Conservation (phyloP, 2,888 invertebrate species). For the Acleris cristana region DNA sequence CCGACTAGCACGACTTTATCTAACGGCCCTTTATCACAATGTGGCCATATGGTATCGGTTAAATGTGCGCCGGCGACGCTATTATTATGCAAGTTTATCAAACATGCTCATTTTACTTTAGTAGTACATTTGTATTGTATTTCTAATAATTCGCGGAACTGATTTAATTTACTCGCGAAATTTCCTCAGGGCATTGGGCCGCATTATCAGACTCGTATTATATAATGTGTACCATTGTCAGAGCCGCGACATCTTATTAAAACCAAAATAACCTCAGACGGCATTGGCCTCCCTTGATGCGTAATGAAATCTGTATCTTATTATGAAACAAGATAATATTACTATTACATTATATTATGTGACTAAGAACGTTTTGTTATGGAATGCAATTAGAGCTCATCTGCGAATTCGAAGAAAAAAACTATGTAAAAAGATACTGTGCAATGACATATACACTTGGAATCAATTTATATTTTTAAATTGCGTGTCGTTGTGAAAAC, state of each 20-base stretch:
- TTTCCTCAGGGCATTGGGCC: conserved; percentile 38
- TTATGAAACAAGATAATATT: background rate
- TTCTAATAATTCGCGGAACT: background rate
- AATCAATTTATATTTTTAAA: too few relatives aligned
- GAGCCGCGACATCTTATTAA: conserved; percentile 30
- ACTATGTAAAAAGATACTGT: too few relatives aligned
- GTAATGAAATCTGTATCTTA: background rate
- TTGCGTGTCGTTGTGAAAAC: too few relatives aligned
- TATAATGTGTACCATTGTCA: conserved; percentile 31
- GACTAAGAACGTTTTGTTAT: too few relatives aligned
- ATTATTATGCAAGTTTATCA: background rate
- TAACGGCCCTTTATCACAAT: conserved; percentile 36
- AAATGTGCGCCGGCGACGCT: conserved; percentile 9
- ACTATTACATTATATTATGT: too few relatives aligned
- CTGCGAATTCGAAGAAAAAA: too few relatives aligned
- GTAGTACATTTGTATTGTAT: background rate
- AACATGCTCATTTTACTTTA: too few relatives aligned
- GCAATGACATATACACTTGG: too few relatives aligned
- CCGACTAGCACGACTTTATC: conserved; percentile 53
- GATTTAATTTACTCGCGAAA: conserved; percentile 15
- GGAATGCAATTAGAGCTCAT: too few relatives aligned
- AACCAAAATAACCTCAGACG: conserved; percentile 24
- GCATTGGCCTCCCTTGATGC: conserved; percentile 16
- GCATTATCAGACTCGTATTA: conserved; percentile 27
- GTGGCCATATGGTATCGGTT: conserved; percentile 30